Conservation (phyloP, 2,888 invertebrate species). For the Nymphalis urticae region DNA sequence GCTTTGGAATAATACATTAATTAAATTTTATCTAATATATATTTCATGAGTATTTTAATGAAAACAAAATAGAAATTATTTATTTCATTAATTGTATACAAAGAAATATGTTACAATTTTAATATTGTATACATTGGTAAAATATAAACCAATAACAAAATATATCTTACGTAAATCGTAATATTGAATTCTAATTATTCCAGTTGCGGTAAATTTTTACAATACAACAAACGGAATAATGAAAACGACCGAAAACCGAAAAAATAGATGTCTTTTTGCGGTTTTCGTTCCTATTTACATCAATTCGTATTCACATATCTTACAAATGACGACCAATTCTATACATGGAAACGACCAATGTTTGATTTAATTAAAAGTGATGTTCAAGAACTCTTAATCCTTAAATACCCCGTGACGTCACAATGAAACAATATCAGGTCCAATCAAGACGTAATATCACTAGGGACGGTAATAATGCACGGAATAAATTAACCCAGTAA, state of each 20-base stretch:
- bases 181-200: too few relatives aligned
- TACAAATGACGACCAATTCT: not conserved
- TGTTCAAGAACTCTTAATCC: constrained; percentile 40
- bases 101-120: too few relatives aligned
- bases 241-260: not conserved
- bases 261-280: not conserved
- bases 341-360: not conserved
- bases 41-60: too few relatives aligned
- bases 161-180: too few relatives aligned
- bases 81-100: too few relatives aligned
- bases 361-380: constrained; percentile 16
- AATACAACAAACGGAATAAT: not conserved
- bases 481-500: constrained; percentile 62
- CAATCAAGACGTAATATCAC: constrained; percentile 59
- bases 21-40: too few relatives aligned
- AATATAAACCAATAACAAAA: too few relatives aligned
- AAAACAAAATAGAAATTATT: too few relatives aligned
- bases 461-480: constrained; percentile 49
- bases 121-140: too few relatives aligned
- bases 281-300: not conserved
- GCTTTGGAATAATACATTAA: too few relatives aligned
- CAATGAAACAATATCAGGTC: constrained; percentile 59
- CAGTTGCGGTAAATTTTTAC: not conserved
- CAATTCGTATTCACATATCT: not conserved
- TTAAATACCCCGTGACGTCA: constrained; percentile 40